phyloP scores from a whole-genome alignment of 2,797 vertebrate species.

The Erethizon dorsatum region DNA sequence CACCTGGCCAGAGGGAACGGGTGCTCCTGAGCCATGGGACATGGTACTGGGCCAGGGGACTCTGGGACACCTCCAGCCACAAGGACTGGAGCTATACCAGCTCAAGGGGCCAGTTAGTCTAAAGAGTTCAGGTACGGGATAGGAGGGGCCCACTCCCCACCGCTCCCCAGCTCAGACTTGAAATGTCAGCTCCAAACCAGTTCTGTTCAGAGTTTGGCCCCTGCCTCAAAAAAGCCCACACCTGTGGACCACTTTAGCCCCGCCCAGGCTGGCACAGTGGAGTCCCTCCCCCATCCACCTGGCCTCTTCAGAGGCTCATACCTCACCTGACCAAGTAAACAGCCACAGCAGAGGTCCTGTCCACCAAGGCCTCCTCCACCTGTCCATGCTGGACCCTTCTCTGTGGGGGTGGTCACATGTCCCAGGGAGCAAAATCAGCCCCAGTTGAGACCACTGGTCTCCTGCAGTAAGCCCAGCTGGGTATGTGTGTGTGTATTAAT shows the following conservation, averaged over 20 bases:
- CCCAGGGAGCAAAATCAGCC: neutral
- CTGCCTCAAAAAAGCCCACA: neutral
- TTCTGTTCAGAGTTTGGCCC: neutral
- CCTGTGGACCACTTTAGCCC: neutral
- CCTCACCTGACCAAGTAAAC: neutral
- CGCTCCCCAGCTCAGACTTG: neutral
- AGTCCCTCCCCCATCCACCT: neutral
- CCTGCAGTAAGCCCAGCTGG: neutral
- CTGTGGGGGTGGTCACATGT: neutral
- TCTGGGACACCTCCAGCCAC: neutral
- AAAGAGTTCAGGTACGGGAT: neutral
- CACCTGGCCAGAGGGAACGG: neutral
- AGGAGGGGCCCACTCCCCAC: neutral
- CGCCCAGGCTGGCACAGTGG: neutral
- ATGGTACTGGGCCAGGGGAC: neutral
- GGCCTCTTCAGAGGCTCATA: neutral
- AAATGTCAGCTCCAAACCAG: neutral
- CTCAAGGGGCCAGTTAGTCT: too few species aligned
- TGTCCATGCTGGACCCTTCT: neutral
- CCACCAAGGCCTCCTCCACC: neutral
- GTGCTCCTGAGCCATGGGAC: neutral
- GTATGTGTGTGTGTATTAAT: neutral
- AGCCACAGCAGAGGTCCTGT: neutral
- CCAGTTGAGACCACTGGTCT: neutral
- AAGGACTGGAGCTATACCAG: neutral